These are phyloP conservation scores for Crematogaster levior DNA, from an alignment of 2,888 invertebrate species.

Conservation along the genomic window DNA sequence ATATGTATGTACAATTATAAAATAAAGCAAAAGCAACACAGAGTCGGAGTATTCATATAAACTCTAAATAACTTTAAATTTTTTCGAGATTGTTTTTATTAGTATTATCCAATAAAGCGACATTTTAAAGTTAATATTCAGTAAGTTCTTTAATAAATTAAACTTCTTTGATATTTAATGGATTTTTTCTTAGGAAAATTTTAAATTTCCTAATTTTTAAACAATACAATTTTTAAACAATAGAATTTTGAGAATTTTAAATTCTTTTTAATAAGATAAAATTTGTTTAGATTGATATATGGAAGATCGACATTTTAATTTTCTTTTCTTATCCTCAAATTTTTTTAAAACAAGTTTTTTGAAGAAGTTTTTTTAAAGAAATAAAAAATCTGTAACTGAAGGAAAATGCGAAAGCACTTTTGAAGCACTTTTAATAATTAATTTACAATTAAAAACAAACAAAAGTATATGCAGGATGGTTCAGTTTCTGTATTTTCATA, in stretches of 20 bases:
- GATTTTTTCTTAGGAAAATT: not conserved
- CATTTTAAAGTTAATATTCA: not conserved
- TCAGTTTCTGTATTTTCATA: not conserved
- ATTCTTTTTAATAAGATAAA: not conserved
- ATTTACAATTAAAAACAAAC: not conserved
- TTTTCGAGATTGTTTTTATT: constrained; percentile 4
- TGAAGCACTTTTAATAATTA: not conserved
- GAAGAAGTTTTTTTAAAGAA: too few relatives aligned
- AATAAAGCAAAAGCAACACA: not conserved
- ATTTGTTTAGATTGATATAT: too few relatives aligned
- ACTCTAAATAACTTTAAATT: not conserved
- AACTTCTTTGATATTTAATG: too few relatives aligned
- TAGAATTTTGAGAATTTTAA: not conserved
- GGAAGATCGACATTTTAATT: not conserved
- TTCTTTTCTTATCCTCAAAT: not conserved
- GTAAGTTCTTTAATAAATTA: not conserved
- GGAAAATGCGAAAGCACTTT: constrained; percentile 10
- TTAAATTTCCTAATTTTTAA: not conserved
- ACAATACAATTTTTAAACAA: not conserved
- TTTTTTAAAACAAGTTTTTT: not conserved
- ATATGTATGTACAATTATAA: not conserved
- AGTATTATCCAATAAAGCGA: too few relatives aligned
- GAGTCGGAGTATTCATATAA: not conserved
- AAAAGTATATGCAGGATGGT: not conserved
- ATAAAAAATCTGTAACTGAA: not conserved